Conservation (phyloP, 2,888 invertebrate genomes). For the Neoitamus cyanurus region DNA sequence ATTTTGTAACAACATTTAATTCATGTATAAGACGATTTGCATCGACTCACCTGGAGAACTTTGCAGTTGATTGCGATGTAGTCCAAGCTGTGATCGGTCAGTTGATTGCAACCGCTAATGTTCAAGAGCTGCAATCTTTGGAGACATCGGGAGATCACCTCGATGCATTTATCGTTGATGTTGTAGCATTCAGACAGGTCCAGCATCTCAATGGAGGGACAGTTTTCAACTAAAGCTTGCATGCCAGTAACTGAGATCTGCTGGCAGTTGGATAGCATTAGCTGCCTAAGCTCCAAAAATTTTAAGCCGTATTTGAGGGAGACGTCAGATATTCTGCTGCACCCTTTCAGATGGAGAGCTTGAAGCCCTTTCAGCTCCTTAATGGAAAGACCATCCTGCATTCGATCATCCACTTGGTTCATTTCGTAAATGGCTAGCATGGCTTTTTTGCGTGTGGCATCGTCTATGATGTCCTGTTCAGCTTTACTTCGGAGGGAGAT, state of each 20-base stretch:
- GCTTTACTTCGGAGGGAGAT: conserved; percentile 75
- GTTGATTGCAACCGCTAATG: conserved; percentile 68
- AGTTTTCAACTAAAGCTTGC: conserved; percentile 72
- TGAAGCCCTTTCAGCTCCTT: conserved; percentile 69
- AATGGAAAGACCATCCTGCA: conserved; percentile 64
- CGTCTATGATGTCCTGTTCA: conserved; percentile 76
- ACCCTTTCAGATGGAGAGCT: conserved; percentile 74
- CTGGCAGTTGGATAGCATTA: conserved; percentile 76
- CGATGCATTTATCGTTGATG: conserved; percentile 74
- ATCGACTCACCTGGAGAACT: conserved; percentile 61
- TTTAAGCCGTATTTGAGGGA: conserved; percentile 76
- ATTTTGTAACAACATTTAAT: neutral
- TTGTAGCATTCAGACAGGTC: conserved; percentile 76
- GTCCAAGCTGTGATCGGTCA: conserved; percentile 69
- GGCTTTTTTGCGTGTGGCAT: conserved; percentile 74
- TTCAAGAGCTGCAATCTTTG: conserved; percentile 60
- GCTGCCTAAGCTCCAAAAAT: conserved; percentile 72
- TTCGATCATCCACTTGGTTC: conserved; percentile 49
- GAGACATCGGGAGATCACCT: conserved; percentile 66
- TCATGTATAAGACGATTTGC: neutral
- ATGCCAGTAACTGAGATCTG: conserved; percentile 76
- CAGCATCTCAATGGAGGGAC: conserved; percentile 77
- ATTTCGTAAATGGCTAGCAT: conserved; percentile 73
- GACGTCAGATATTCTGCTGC: conserved; percentile 78
- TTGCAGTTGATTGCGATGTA: conserved; percentile 68